A percentile compares a stretch with the other conserved stretches of the same genome.
These are phyloP conservation scores for Myzus persicae DNA, from an alignment of 1,140 invertebrate species.

Conservation along the genomic window DNA sequence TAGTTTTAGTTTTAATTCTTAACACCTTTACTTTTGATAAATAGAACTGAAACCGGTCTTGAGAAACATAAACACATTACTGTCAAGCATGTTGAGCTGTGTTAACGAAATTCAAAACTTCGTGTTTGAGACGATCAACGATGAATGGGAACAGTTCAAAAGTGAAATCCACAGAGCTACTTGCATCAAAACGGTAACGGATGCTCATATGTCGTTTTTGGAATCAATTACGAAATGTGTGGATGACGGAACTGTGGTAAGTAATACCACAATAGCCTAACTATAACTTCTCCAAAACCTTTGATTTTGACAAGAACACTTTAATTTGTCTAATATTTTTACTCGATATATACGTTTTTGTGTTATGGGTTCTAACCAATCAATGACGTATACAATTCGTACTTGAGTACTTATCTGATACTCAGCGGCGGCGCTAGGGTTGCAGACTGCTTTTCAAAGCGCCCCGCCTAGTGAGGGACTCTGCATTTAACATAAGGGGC, in stretches of 20 bases:
- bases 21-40: no score
- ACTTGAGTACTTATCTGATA: background rate
- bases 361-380: background rate
- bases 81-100: constrained; percentile 5
- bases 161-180: background rate
- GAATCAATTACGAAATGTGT: background rate
- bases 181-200: background rate
- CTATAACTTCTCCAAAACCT: background rate
- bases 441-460: no score
- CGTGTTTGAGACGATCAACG: constrained; percentile 15
- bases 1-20: background rate
- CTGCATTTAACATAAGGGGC: no score
- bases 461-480: no score
- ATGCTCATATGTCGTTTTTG: background rate
- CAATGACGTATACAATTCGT: background rate
- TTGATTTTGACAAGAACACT: background rate
- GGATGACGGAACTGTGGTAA: background rate
- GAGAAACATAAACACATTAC: constrained; percentile 24
- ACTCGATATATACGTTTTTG: background rate
- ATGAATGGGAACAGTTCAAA: constrained; percentile 43
- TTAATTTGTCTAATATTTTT: background rate
- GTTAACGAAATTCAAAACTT: constrained; percentile 27
- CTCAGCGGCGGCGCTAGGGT: no score
- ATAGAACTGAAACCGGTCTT: background rate
- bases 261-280: background rate